A percentile compares a stretch with the other conserved stretches of the same genome.
These are phyloP conservation scores for Toxostoma redivivum DNA, from an alignment of 2,113 vertebrate species.

Conservation along the genomic window DNA sequence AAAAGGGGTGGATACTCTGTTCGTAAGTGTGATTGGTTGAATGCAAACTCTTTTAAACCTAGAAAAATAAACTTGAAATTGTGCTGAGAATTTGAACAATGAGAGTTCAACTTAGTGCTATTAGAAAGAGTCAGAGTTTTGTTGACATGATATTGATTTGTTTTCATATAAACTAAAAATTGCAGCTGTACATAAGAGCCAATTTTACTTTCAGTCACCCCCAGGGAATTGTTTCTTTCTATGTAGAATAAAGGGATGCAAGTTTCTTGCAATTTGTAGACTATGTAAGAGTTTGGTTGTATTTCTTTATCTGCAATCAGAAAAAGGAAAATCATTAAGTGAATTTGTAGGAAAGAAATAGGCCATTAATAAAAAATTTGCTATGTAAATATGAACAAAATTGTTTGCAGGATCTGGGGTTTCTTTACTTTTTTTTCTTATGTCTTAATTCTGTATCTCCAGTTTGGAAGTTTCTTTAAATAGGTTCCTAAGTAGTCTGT, in stretches of 20 bases:
- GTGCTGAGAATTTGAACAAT: slow-evolving; percentile 27
- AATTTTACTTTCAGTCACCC: slow-evolving; percentile 6
- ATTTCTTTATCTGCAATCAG: background rate
- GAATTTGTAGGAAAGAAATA: slow-evolving; percentile 27
- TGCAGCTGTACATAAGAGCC: background rate
- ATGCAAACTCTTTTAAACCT: background rate
- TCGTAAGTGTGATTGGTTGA: background rate
- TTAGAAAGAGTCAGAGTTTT: background rate
- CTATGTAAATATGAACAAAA: slow-evolving; percentile 52
- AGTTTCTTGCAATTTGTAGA: background rate
- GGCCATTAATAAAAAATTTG: slow-evolving; percentile 76
- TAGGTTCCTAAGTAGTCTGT: background rate
- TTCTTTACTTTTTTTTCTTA: background rate
- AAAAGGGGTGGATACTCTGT: background rate
- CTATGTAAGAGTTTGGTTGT: background rate
- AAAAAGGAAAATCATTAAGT: background rate
- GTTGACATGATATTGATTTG: slow-evolving; percentile 28
- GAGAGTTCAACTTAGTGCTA: background rate
- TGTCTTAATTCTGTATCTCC: background rate
- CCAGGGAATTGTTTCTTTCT: slow-evolving; percentile 40
- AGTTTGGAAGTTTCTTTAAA: slow-evolving; percentile 9
- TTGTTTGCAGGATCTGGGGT: background rate
- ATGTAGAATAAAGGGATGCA: background rate
- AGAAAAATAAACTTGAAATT: slow-evolving; percentile 21
- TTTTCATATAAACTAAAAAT: slow-evolving; percentile 43